A percentile compares a stretch with the other conserved stretches of the same genome.
phyloP scores from a whole-genome alignment of 2,888 invertebrate genomes.

The Andrena trimmerana region DNA sequence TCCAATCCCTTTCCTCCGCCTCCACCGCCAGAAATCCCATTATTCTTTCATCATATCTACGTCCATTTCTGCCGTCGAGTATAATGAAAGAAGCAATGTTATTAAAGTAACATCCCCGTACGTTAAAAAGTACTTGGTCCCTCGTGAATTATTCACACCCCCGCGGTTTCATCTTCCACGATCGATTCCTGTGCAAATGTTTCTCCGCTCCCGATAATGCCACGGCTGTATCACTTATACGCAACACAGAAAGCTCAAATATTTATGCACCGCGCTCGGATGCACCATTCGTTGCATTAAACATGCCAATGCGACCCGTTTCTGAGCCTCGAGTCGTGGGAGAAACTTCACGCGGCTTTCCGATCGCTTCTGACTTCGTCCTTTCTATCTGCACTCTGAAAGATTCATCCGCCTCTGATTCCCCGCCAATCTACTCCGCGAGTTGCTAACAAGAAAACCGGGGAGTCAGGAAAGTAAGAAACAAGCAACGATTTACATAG shows the following conservation, averaged over 20 bases:
- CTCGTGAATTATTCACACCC: conserved; percentile 45
- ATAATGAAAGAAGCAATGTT: not conserved
- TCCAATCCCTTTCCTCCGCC: not conserved
- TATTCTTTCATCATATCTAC: not conserved
- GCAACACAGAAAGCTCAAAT: conserved; percentile 50
- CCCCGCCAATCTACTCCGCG: not conserved
- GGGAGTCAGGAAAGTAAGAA: not conserved
- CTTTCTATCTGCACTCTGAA: conserved; percentile 4
- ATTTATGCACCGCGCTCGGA: conserved; percentile 55
- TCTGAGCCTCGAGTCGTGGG: conserved; percentile 21
- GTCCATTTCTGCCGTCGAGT: not conserved
- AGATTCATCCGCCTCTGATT: not conserved
- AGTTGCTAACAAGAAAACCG: not conserved
- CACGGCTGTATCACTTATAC: conserved; percentile 57
- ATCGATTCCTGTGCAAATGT: conserved; percentile 34
- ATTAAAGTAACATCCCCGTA: conserved; percentile 8
- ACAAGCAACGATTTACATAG: not conserved
- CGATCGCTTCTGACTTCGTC: conserved; percentile 10
- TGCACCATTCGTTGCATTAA: conserved; percentile 75
- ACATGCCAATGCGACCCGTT: conserved; percentile 69
- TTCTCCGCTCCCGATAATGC: conserved; percentile 49
- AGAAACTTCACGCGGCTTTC: conserved; percentile 18
- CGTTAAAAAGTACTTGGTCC: conserved; percentile 18
- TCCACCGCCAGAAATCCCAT: not conserved
- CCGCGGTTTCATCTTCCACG: conserved; percentile 34